Evolutionary conservation across 2,113 vertebrate species (phyloP), one percentile per base, ranked within the genome.

Genomic region (Labrus mixtus): DNA sequence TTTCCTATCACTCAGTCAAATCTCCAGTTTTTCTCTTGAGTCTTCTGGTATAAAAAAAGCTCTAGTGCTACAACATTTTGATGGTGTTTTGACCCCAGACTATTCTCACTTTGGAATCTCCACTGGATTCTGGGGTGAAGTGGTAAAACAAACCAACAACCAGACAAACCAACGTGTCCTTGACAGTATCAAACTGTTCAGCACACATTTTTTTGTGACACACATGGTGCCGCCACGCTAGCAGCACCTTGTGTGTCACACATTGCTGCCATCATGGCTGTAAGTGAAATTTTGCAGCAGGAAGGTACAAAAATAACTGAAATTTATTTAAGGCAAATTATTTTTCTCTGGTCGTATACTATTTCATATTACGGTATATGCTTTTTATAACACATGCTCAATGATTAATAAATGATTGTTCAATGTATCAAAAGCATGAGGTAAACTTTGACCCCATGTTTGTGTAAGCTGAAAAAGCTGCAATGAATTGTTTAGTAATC

Each of bases 1-100:
- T 73, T 73, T 77, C 79, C 74, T 70, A 90, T 87, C 74, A 1
- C 70, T 66, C 68, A 25, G 61, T 76, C 86, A 86, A 37, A 76
- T 88, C 37, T 16, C 50, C 57, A 75, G 59, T 53, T 83, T 83
- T 73, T 83, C 79, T 71, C 55, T 61, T 36, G 46, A 68, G 61
- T 77, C 50, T 41, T 46, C 48, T 46, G 62, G 70, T 51, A 68
- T 65, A 79, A 46, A 53, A 53, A 41, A 75, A 37, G 46, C 8
- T 67, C 12, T 11, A 15, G 33, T n/a, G 56, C 56, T 19, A 6
- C 7, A 3, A 3, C 3, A n/a, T 19, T 10, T n/a, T 20, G 19
- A 13, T n/a, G 6, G 19, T 9, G 48, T 19, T 51, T n/a, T 20
- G 8, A 51, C 48, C 48, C 19, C 48, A 20, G 19, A 10, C 19